Evolutionary conservation across 1,140 invertebrate genomes (phyloP), one percentile per base, ranked within the genome.

Genomic region (Spodoptera frugiperda): DNA sequence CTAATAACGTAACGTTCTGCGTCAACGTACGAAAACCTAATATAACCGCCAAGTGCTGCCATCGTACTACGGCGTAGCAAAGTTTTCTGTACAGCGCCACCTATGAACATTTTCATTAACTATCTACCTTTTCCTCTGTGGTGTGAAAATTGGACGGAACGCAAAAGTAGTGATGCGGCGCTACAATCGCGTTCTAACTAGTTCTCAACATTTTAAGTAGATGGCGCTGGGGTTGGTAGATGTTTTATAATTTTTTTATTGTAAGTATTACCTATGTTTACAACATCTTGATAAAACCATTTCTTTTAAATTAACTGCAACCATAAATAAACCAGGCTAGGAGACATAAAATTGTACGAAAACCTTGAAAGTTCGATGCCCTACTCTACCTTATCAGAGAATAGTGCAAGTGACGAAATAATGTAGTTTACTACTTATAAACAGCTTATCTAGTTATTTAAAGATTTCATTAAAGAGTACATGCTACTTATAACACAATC

Each of bases 291-390:
- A 53, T 54, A 19, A 19, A 19, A 54, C 17, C 10, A 15, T 19
- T 54, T 21, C 8, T 14, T 54, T 10, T 5, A 21, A 15, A 25
- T 3, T 25, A 25, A 0, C 19, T 25, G 8, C 14, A 30, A 30
- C 6, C 33, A 57, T 3, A 30, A 30, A 30, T 25, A 14, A 12
- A 55, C 25, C 8, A 30, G 4, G 10, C 33, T 44, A 1, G 0
- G 9, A 63, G 4, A 39, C 10, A 17, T 12, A 44, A 17, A 44
- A 11, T 63, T 17, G 11, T 39, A 33, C 44, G 3, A 9, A 12
- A 39, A 44, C 59, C 59, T 63, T 63, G 59, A 12, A 10, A 63
- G 33, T 46, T 63, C 59, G 15, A 63, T 63, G 33, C 33, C 33
- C 15, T 61, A 17, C 15, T 30, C 12, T 44, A 30, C n/a, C n/a